Percentiles rank a stretch among this genome's conserved stretches.
Evolutionary conservation across 2,888 invertebrate genomes (phyloP).

Genomic region (Craniophora ligustri): DNA sequence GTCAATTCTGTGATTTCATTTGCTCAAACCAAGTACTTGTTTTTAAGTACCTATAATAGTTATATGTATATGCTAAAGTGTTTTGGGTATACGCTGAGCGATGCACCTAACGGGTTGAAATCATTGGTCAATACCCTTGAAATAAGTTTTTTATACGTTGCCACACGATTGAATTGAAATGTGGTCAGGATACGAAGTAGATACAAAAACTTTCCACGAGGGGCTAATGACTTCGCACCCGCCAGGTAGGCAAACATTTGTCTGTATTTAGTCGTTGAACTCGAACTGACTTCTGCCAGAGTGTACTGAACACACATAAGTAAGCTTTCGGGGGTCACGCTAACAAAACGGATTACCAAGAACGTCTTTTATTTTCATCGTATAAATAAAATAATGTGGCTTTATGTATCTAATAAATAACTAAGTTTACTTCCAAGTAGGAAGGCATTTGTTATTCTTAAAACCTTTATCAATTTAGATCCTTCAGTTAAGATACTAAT

Average conservation of each 20-base stretch:
- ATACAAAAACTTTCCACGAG: conserved; percentile 57
- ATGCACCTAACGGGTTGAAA: conserved; percentile 47
- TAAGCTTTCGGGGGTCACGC: conserved; percentile 7
- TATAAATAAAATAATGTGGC: too few relatives aligned
- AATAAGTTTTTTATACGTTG: conserved; percentile 41
- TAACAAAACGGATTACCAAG: too few relatives aligned
- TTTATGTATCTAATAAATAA: too few relatives aligned
- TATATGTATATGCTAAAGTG: neutral
- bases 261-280: conserved; percentile 33
- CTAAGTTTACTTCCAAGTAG: too few relatives aligned
- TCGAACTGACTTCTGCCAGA: conserved; percentile 28
- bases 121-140: conserved; percentile 58
- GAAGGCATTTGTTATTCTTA: too few relatives aligned
- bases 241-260: conserved; percentile 47
- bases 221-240: conserved; percentile 65
- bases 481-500: neutral
- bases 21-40: neutral
- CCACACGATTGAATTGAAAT: conserved; percentile 39
- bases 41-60: too few relatives aligned
- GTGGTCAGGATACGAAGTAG: conserved; percentile 35
- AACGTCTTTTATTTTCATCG: too few relatives aligned
- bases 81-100: conserved; percentile 5
- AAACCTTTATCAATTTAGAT: neutral
- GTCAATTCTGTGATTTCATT: conserved; percentile 4
- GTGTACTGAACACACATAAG: conserved; percentile 29